Base-by-base conservation (phyloP, 2,888 invertebrate species). In the Idaea aversata region DNA sequence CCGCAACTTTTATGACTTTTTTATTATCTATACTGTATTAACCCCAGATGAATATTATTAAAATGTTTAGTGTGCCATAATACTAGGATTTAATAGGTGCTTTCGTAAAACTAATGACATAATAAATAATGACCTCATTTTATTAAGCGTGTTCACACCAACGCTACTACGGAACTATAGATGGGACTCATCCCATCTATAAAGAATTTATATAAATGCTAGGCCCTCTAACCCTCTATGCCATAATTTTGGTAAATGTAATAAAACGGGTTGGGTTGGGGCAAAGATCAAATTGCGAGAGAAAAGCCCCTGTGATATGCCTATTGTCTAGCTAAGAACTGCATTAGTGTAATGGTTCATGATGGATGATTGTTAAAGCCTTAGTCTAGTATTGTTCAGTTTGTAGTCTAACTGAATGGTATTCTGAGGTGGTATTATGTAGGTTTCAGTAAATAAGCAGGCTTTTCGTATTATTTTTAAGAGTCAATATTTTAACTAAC, bases 241-340 rank as follows among this genome's bases (percentile, higher is more conserved):
- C 47, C 47, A 47, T 47, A 47, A 47, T 47, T 47, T 47, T 47
- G 47, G 47, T 47, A 47, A 47, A 47, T 47, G 47, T 47, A 47
- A 47, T 47, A 47, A 47, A 7, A 7, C 47, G 47, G 47, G 47
- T 47, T 47, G 47, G 47, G 47, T 47, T 47, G 47, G 47, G 47
- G 7, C 47, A 47, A 47, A 47, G 47, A 47, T 47, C 47, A 47
- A 47, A 47, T 47, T 7, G 47, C 47, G 47, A 47, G 47, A 47
- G 47, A 47, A 47, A 10, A 47, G 47, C 47, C 47, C 47, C 47
- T 47, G 47, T 47, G 47, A 47, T 47, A 47, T 47, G 47, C 47
- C 47, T 47, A 47, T 47, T 47, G 47, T 47, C 47, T 47, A 47
- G 47, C 47, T 47, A 47, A 47, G 47, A 47, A 47, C 47, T 47